A percentile compares a stretch with the other conserved stretches of the same genome.
Evolutionary conservation across 2,113 vertebrate genomes (phyloP).

Genomic region (Equus przewalskii): DNA sequence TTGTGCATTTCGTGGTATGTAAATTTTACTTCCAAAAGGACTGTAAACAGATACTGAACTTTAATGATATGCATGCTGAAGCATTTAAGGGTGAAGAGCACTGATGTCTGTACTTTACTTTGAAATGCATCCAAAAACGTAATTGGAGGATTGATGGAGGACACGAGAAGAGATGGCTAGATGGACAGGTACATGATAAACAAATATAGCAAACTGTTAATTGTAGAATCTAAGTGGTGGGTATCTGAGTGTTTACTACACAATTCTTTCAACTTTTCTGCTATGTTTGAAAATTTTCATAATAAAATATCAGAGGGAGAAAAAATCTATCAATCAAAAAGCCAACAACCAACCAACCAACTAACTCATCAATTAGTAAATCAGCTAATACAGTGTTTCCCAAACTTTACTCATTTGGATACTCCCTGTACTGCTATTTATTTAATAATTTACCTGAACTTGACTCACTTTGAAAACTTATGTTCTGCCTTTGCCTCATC

Average conservation of each 20-base stretch:
- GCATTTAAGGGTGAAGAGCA: background rate
- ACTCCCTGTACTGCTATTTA: background rate
- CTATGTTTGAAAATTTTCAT: slow-evolving; percentile 10
- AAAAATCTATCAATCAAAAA: background rate
- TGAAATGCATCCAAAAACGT: slow-evolving; percentile 37
- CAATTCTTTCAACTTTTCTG: slow-evolving; percentile 29
- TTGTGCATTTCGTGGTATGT: background rate
- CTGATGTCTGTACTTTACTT: background rate
- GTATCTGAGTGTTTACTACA: background rate
- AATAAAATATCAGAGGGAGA: background rate
- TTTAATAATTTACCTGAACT: slow-evolving; percentile 9
- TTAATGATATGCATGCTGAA: background rate
- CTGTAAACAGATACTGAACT: slow-evolving; percentile 44
- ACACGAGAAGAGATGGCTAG: background rate
- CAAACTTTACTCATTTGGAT: background rate
- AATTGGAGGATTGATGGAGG: background rate
- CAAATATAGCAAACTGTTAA: background rate
- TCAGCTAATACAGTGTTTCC: background rate
- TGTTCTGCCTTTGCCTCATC: background rate
- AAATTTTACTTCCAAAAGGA: background rate
- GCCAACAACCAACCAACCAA: background rate
- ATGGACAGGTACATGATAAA: background rate
- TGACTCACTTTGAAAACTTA: background rate
- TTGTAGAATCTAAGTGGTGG: background rate
- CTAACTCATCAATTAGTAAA: background rate